Evolutionary conservation across 2,113 vertebrate genomes (phyloP), one percentile per base, ranked within the genome.

Genomic region (Apodemus sylvaticus): DNA sequence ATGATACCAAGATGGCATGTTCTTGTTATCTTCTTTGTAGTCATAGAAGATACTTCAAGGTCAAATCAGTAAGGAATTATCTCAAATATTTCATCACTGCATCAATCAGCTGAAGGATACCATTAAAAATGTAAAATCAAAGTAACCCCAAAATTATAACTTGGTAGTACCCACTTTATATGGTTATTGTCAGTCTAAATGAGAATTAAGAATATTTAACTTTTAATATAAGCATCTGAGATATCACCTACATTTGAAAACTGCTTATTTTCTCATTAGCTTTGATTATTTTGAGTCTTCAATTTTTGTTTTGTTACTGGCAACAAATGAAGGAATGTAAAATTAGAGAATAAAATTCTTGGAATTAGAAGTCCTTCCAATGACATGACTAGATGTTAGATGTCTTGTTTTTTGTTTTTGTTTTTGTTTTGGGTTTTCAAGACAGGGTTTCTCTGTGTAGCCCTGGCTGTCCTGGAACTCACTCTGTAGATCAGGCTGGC

Each of bases 221-320:
- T 74, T 92, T 87, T 90, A 55, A 83, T 17, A 16, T 42, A 36
- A 64, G 14, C 55, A 6, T 17, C 48, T 92, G 79, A 39, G 58
- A 79, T n/a, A 11, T 29, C 29, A 48, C 71, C 58, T 55, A 14
- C n/a, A 51, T 26, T 3, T 93, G n/a, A 81, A 53, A 68, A 55
- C 12, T 39, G 13, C 31, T 64, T 62, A 82, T 71, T 87, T 53
- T 55, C 45, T 94, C 87, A 36, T 88, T 70, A 64, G 13, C 17
- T 6, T 83, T 94, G 48, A 17, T 94, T 64, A 42, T 31, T 51
- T 0, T 42, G 78, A 53, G 12, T 58, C 4, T 11, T 97, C 20
- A 92, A 60, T 90, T 95, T 51, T 39, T 82, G 6, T 68, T 74
- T 53, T 89, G n/a, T 76, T 77, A 71, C n/a, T 94, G 58, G n/a